Conservation (phyloP, 2,113 vertebrate species). For the Pardalotus punctatus region DNA sequence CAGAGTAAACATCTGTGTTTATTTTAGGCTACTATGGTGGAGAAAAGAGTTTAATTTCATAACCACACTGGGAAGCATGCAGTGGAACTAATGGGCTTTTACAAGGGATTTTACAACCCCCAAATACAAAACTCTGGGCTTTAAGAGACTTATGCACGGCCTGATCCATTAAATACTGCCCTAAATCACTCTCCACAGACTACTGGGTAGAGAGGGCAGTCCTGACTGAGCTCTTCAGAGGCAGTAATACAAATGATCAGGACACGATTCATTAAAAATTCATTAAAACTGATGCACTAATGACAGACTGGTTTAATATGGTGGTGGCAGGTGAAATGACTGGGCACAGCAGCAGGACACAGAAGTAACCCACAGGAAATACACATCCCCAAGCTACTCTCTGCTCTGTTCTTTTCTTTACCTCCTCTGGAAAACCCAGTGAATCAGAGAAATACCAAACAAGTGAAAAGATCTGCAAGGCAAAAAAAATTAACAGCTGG, state of each 20-base stretch:
- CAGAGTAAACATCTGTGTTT: conserved; percentile 29
- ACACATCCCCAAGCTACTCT: neutral
- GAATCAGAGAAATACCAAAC: neutral
- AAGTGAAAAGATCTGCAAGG: neutral
- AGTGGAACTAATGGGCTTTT: conserved; percentile 51
- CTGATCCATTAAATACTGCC: conserved; percentile 32
- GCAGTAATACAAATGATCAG: neutral
- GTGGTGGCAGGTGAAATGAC: neutral
- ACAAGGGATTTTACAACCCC: conserved; percentile 55
- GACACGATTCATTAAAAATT: neutral
- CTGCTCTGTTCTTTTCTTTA: neutral
- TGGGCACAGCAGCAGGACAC: neutral
- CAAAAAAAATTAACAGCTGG: neutral
- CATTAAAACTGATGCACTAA: neutral
- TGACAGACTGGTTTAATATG: neutral
- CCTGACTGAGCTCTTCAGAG: neutral
- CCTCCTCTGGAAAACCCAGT: neutral
- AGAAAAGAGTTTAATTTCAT: conserved; percentile 58
- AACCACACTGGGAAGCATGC: conserved; percentile 28
- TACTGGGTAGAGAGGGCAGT: neutral
- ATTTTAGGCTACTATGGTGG: conserved; percentile 27
- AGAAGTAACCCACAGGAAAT: neutral
- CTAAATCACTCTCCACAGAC: conserved; percentile 9
- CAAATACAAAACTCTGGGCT: conserved; percentile 49
- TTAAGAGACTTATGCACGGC: neutral